Evolutionary conservation across 2,888 invertebrate species (phyloP).

Genomic region (Malachius bipustulatus): DNA sequence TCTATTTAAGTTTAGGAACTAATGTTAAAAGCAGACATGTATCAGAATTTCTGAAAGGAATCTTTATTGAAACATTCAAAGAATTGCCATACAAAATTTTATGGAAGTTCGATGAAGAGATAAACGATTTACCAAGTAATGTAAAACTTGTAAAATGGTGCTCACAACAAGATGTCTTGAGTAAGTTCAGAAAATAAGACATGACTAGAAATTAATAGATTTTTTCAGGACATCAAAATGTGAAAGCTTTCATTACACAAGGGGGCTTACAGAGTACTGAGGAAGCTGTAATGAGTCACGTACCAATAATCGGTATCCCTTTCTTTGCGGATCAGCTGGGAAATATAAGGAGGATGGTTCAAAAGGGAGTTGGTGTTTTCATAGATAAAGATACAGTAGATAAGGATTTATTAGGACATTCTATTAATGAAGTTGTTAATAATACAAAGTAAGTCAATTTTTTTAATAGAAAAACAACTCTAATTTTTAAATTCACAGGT

Average conservation of each 20-base stretch:
- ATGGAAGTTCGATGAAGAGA: neutral
- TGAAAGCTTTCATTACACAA: constrained; percentile 3
- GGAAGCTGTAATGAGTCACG: neutral
- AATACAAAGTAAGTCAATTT: neutral
- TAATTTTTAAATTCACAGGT: neutral
- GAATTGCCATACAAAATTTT: neutral
- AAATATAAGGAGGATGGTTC: neutral
- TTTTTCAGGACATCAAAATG: constrained; percentile 3
- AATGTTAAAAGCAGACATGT: neutral
- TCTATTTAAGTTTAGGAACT: neutral
- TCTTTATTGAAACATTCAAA: neutral
- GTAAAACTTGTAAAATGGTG: neutral
- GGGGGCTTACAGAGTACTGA: neutral
- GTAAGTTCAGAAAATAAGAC: no score
- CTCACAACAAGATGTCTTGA: constrained; percentile 3
- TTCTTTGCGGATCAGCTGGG: neutral
- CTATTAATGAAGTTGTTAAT: neutral
- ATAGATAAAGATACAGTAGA: neutral
- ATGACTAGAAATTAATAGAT: no score
- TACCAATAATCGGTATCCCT: constrained; percentile 3
- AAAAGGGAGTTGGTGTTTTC: neutral
- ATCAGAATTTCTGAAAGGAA: neutral
- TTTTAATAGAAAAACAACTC: neutral
- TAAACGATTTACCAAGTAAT: neutral
- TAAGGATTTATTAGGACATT: neutral